Percentiles rank a stretch among this genome's conserved stretches.
Conservation (phyloP, 64 coral and sea anemone genomes). For the Platygyra sinensis region DNA sequence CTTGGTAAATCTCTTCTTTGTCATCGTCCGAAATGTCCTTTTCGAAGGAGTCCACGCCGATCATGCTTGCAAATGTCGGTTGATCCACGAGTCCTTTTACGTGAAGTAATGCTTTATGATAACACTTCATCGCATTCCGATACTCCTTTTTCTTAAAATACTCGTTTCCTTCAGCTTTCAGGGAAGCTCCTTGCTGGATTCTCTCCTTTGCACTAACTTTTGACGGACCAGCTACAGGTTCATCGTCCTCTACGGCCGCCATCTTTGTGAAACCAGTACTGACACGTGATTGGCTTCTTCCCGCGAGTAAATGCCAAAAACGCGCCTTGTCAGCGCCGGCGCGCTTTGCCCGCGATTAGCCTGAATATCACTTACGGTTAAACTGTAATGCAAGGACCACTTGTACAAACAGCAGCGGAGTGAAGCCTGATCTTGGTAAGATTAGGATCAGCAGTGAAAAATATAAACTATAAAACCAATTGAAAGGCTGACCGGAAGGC, state of each 20-base stretch:
- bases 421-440: too few relatives aligned
- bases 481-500: too few relatives aligned
- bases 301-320: not conserved
- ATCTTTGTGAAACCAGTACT: slow-evolving; percentile 26
- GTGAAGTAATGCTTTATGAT: slow-evolving; percentile 81
- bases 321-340: too few relatives aligned
- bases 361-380: too few relatives aligned
- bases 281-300: not conserved
- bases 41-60: not conserved
- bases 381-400: too few relatives aligned
- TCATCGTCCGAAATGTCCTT: slow-evolving; percentile 33
- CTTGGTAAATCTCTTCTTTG: slow-evolving; percentile 56
- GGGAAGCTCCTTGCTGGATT: slow-evolving; percentile 39
- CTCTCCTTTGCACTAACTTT: slow-evolving; percentile 62
- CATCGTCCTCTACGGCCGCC: slow-evolving; percentile 60
- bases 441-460: too few relatives aligned
- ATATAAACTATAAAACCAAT: too few relatives aligned
- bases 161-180: slow-evolving; percentile 91
- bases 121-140: slow-evolving; percentile 90
- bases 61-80: not conserved
- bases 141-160: slow-evolving; percentile 89
- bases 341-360: too few relatives aligned
- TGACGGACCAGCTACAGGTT: not conserved
- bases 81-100: slow-evolving; percentile 82
- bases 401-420: too few relatives aligned